Conservation (phyloP, 2,888 invertebrate genomes). For the Trachelus iudaicus region DNA sequence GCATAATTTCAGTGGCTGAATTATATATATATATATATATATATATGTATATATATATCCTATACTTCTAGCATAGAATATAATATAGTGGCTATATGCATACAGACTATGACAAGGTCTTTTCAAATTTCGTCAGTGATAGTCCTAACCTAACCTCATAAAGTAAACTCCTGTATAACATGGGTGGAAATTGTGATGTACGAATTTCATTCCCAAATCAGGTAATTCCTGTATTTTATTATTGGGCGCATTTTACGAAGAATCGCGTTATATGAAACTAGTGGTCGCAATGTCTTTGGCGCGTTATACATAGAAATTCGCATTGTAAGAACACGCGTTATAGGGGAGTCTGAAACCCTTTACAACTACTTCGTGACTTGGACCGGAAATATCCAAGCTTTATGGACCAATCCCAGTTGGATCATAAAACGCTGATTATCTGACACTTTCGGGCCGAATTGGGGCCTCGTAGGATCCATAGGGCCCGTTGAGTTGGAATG, state of each 20-base stretch:
- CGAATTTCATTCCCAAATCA: too few relatives aligned
- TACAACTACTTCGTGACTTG: neutral
- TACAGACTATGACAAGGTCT: neutral
- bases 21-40: too few relatives aligned
- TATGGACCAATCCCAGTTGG: neutral
- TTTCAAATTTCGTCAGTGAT: neutral
- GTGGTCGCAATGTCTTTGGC: too few relatives aligned
- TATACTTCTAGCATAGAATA: neutral
- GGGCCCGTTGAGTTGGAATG: neutral
- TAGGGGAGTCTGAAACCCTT: neutral
- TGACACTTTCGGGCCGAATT: neutral
- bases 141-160: neutral
- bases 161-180: too few relatives aligned
- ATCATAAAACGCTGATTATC: neutral
- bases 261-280: too few relatives aligned
- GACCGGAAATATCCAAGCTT: neutral
- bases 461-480: neutral
- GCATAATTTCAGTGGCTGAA: too few relatives aligned
- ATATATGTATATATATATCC: too few relatives aligned
- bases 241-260: too few relatives aligned
- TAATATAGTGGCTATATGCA: neutral
- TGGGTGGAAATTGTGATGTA: too few relatives aligned
- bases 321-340: too few relatives aligned
- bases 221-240: too few relatives aligned
- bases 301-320: too few relatives aligned